Evolutionary conservation across 92 coral and sea anemone genomes (phyloP), one percentile per base, ranked within the genome.

Genomic region (Desmophyllum pertusum): DNA sequence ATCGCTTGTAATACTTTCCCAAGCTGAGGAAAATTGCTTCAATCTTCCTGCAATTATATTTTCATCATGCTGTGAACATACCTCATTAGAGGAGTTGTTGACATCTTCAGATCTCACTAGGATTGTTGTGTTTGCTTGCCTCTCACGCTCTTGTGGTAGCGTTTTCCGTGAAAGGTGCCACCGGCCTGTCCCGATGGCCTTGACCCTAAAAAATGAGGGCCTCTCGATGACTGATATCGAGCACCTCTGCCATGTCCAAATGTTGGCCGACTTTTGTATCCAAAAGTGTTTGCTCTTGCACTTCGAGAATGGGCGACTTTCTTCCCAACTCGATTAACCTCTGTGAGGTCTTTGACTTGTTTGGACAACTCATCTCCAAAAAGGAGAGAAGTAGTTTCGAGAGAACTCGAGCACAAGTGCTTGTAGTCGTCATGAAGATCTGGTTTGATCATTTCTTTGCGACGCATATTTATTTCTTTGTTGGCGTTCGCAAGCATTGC

Each of bases 341-440:
- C 48, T 3, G 75, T 70, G 75, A 70, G 75, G 75, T 70, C 46
- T 19, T 70, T 70, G 27, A 70, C 75, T 11, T 36, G 75, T 27
- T 36, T 18, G 10, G 48, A 51, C 39, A 70, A 70, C 51, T 67
- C 77, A 45, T 70, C 85, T 6, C 85, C 85, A 30, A 81, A 81
- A 13, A 81, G 68, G 35, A 57, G 50, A 37, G 85, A 42, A 17
- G 85, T 81, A 11, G 70, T 14, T 62, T 62, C 38, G 39, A 78
- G 23, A 5, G 83, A 59, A 21, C 73, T 40, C 6, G 83, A 78
- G 73, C 81, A 83, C 66, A 83, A 83, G 62, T 83, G 80, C 69
- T 83, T 83, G 77, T 55, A 83, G 30, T 83, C 86, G 25, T 83
- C 70, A n/a, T 83, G 79, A 37, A 83, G 57, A 83, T 83, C 86